Evolutionary conservation across 2,113 vertebrate species (phyloP).

Genomic region (Corydoras sp.): DNA sequence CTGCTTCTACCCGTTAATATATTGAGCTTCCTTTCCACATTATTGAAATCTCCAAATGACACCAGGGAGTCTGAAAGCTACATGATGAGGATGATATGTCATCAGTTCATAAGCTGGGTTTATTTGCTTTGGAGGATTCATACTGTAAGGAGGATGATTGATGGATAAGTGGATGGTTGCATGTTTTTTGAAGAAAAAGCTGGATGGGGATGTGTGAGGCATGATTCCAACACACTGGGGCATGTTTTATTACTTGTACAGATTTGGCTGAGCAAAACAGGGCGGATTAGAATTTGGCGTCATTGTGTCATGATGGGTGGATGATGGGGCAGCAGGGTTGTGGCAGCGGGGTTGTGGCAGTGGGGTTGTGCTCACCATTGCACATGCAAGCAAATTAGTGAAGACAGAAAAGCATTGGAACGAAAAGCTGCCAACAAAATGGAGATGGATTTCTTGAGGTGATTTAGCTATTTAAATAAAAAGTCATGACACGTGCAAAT

Average conservation of each 20-base stretch:
- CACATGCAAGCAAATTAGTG: too few relatives aligned
- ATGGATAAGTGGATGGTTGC: slow-evolving; percentile 2
- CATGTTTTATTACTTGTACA: slow-evolving; percentile 14
- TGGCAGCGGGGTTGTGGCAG: background rate
- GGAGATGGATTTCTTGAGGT: too few relatives aligned
- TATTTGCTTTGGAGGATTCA: background rate
- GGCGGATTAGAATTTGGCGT: slow-evolving; percentile 8
- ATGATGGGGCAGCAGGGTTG: slow-evolving; percentile 16
- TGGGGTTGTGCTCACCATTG: background rate
- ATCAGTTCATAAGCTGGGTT: slow-evolving; percentile 21
- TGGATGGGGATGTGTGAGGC: slow-evolving; percentile 20
- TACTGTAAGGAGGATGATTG: background rate
- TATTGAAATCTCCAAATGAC: too few relatives aligned
- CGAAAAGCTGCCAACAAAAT: too few relatives aligned
- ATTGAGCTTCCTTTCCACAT: too few relatives aligned
- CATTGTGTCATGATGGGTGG: slow-evolving; percentile 14
- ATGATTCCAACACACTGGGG: slow-evolving; percentile 7
- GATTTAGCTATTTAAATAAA: too few relatives aligned
- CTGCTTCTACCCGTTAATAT: too few relatives aligned
- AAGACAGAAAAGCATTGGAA: too few relatives aligned
- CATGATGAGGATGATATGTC: too few relatives aligned
- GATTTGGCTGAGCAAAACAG: slow-evolving; percentile 15
- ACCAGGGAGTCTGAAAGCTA: too few relatives aligned
- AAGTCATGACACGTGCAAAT: too few relatives aligned
- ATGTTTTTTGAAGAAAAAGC: slow-evolving; percentile 8